These are phyloP conservation scores for Podargus strigoides DNA, from an alignment of 2,797 vertebrate species.

Conservation along the genomic window DNA sequence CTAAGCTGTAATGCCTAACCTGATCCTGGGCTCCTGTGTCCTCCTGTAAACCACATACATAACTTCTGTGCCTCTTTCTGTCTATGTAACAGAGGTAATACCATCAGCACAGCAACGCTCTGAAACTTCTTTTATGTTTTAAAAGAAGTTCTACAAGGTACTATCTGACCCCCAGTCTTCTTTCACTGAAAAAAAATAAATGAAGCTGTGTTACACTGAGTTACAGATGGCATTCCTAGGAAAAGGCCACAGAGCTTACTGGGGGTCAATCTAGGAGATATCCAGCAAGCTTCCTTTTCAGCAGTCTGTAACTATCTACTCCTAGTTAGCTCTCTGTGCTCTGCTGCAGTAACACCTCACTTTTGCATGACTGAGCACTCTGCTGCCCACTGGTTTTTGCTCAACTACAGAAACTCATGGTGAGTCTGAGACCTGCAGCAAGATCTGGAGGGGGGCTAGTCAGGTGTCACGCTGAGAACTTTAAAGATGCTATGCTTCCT, in stretches of 20 bases:
- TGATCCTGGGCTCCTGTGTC: background rate
- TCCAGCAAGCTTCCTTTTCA: background rate
- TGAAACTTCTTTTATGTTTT: background rate
- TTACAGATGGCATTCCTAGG: constrained; percentile 41
- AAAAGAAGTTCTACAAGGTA: background rate
- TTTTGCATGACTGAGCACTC: background rate
- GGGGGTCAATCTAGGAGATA: background rate
- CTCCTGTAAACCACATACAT: background rate
- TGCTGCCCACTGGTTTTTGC: background rate
- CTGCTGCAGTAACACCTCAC: background rate
- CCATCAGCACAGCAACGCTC: background rate
- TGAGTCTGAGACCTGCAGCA: background rate
- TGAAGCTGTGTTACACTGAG: background rate
- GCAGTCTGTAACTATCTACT: background rate
- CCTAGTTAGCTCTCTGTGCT: background rate
- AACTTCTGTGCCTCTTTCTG: background rate
- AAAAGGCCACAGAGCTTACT: constrained; percentile 14
- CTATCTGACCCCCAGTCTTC: background rate
- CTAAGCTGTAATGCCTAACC: background rate
- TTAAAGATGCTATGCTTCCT: background rate
- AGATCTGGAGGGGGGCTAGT: background rate
- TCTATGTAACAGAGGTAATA: background rate
- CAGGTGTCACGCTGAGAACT: background rate
- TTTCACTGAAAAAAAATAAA: constrained; percentile 42
- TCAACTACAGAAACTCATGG: background rate